Base-by-base conservation (phyloP, 1,140 invertebrate genomes). In the Anastrepha ludens region DNA sequence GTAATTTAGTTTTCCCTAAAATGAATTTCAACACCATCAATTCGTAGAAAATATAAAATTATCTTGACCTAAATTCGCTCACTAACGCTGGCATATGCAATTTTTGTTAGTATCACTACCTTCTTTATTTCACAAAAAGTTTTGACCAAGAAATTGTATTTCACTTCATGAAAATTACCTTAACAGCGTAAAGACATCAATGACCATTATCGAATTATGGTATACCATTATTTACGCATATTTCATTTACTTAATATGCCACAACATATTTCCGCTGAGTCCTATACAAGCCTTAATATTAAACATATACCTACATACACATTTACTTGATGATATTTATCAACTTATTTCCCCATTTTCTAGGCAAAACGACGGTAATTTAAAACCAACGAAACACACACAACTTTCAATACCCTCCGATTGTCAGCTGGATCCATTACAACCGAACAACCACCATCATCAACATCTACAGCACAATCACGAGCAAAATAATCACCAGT, bases 321-420 rank as follows among this genome's bases (percentile, higher is more conserved):
- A 29, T 67, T 29, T 67, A 15, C 20, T 11, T 55, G n/a, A 41
- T 20, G 11, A 81, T 50, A 81, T 81, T 81, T 81, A 85, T 65
- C 60, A 64, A 58, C n/a, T 86, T 78, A 78, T 87, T 90, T 89
- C 89, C 81, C 70, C 87, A 81, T 87, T 81, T 91, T 89, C 20
- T 89, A 93, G 93, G 87, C 91, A 90, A 90, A 92, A 89, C 88
- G 92, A 92, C 89, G 91, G 90, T 88, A 93, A 93, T 90, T 90
- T 93, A 59, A 93, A 93, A 89, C 91, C 92, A 88, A 90, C 91
- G 74, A 93, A 93, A 90, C 92, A 93, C 89, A 92, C 90, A 62
- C 91, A 93, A 90, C 89, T 93, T 65, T 90, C 91, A 64, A 92
- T 93, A 89, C 91, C 92, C 74, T 88, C 92, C 41, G 93, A 93